Conservation (phyloP, 1,140 invertebrate genomes). For the Anagrus nilaparvatae region DNA sequence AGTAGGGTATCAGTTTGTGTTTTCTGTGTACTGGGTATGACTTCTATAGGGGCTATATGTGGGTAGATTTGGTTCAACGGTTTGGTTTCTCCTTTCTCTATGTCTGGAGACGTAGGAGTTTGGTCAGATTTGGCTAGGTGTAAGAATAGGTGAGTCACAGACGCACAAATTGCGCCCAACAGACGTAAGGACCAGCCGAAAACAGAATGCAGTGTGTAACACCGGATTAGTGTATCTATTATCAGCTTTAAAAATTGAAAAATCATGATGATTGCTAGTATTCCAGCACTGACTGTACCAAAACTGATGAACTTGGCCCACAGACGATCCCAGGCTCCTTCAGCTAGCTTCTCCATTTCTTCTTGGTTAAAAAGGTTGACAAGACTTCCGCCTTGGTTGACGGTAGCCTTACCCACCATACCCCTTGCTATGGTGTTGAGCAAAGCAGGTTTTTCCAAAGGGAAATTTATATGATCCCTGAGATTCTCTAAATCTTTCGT, state of each 20-base stretch:
- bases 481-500: constrained; percentile 10
- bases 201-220: constrained; percentile 9
- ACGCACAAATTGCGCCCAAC: not conserved
- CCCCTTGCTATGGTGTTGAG: constrained; percentile 7
- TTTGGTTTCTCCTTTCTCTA: no score
- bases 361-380: constrained; percentile 6
- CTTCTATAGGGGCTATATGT: no score
- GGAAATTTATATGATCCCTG: constrained; percentile 14
- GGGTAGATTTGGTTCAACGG: no score
- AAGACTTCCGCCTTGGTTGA: not conserved
- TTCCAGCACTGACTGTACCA: constrained; percentile 5
- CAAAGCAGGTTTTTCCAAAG: constrained; percentile 7
- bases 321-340: not conserved
- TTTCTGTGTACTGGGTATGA: no score
- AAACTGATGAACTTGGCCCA: constrained; percentile 11
- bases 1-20: no score
- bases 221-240: constrained; percentile 2
- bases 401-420: not conserved
- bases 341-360: constrained; percentile 4
- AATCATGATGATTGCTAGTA: constrained; percentile 7
- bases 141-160: no score
- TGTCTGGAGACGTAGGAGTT: no score
- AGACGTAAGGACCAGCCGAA: constrained; percentile 10
- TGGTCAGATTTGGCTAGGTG: no score
- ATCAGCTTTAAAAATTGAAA: constrained; percentile 5